A percentile compares a stretch with the other conserved stretches of the same genome.
phyloP scores from a whole-genome alignment of 2,113 vertebrate species.

The Peromyscus californicus region DNA sequence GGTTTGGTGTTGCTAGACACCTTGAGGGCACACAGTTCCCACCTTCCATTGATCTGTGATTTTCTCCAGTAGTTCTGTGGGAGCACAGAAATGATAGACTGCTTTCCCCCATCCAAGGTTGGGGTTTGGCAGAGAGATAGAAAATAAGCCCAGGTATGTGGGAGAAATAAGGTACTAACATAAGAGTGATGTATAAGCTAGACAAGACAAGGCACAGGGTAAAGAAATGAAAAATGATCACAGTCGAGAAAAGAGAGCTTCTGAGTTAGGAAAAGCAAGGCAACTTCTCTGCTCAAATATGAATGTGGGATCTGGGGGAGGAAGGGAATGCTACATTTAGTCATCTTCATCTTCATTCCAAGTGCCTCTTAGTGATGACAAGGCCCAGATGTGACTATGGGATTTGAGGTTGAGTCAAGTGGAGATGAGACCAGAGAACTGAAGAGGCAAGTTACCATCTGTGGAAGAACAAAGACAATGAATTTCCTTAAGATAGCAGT shows the following conservation, averaged over 20 bases:
- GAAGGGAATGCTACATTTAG: background rate
- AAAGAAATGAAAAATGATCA: background rate
- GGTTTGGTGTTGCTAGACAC: background rate
- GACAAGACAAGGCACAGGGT: background rate
- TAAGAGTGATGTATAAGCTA: background rate
- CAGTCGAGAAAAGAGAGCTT: background rate
- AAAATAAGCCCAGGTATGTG: background rate
- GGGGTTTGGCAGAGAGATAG: background rate
- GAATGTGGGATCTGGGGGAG: background rate
- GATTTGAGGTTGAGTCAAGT: background rate
- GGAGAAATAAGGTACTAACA: background rate
- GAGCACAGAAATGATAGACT: background rate
- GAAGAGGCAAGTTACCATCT: background rate
- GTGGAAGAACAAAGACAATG: background rate
- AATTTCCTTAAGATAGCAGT: background rate
- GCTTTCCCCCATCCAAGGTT: background rate
- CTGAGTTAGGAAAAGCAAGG: background rate
- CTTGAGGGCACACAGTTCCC: background rate
- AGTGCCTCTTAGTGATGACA: background rate
- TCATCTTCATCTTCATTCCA: background rate
- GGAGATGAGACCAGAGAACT: background rate
- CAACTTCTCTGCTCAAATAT: background rate
- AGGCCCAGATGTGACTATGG: constrained; percentile 7
- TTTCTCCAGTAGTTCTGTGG: background rate
- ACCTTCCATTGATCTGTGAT: background rate